phyloP scores from a whole-genome alignment of 2,113 vertebrate species.

The Dasyprocta punctata region DNA sequence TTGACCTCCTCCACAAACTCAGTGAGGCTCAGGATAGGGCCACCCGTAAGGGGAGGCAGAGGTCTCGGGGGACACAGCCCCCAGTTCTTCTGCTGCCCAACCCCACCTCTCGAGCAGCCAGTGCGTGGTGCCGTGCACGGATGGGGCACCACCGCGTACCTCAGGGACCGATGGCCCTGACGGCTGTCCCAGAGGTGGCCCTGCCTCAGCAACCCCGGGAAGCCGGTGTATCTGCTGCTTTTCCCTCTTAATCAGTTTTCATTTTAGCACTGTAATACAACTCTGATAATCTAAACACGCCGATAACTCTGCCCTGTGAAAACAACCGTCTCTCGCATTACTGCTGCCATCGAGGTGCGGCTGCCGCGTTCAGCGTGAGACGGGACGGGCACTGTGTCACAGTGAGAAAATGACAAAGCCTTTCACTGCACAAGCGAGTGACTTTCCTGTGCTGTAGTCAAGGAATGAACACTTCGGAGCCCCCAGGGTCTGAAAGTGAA shows the following conservation, averaged over 20 bases:
- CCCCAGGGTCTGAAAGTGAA: conserved; percentile 55
- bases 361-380: conserved; percentile 63
- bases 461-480: conserved; percentile 78
- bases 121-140: background rate
- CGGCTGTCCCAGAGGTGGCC: background rate
- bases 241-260: conserved; percentile 41
- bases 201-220: background rate
- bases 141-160: background rate
- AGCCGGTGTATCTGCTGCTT: background rate
- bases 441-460: conserved; percentile 73
- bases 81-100: background rate
- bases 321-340: conserved; percentile 48
- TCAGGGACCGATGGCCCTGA: rapidly evolving
- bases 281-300: conserved; percentile 75
- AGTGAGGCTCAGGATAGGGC: background rate
- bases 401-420: conserved; percentile 73
- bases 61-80: rapidly evolving
- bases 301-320: conserved; percentile 72
- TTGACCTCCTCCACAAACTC: background rate
- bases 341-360: conserved; percentile 55
- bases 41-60: rapidly evolving
- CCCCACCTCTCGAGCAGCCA: background rate
- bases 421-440: conserved; percentile 77
- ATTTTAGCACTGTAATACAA: conserved; percentile 66
- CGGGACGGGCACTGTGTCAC: conserved; percentile 78